Conservation (phyloP, 2,888 invertebrate species). For the Stenolophus ochropezus region DNA sequence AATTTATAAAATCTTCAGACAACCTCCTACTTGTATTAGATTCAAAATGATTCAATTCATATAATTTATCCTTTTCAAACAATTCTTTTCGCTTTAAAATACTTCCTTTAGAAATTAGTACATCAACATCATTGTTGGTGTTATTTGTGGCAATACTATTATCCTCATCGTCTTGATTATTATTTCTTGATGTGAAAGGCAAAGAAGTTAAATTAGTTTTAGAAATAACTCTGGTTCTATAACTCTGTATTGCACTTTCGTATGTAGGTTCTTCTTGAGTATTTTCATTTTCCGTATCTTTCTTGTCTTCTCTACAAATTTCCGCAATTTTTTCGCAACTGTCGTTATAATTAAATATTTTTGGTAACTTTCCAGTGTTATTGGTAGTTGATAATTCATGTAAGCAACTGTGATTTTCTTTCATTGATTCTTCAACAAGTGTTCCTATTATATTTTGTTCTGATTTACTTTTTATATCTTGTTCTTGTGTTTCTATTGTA, state of each 20-base stretch:
- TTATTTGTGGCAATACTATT: conserved; percentile 67
- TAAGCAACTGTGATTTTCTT: neutral
- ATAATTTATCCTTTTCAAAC: conserved; percentile 83
- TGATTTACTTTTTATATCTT: neutral
- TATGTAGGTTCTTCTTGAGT: conserved; percentile 86
- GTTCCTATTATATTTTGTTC: neutral
- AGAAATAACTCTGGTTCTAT: conserved; percentile 84
- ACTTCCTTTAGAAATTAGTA: conserved; percentile 83
- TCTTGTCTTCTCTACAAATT: conserved; percentile 67
- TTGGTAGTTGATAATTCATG: conserved; percentile 24
- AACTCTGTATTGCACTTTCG: conserved; percentile 90
- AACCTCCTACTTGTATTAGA: conserved; percentile 73
- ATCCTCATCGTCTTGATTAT: conserved; percentile 64
- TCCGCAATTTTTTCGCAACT: neutral
- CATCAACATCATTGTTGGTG: conserved; percentile 64
- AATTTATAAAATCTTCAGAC: conserved; percentile 79
- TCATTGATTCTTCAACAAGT: neutral
- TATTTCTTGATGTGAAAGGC: conserved; percentile 7
- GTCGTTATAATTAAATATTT: conserved; percentile 27
- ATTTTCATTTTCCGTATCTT: conserved; percentile 74
- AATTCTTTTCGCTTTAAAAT: conserved; percentile 88
- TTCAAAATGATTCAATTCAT: conserved; percentile 73
- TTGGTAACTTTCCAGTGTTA: conserved; percentile 11
- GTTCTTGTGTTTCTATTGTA: neutral
- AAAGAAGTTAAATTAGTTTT: conserved; percentile 67